Conservation (phyloP, 2,888 invertebrate species). For the Ctenicera cuprea region DNA sequence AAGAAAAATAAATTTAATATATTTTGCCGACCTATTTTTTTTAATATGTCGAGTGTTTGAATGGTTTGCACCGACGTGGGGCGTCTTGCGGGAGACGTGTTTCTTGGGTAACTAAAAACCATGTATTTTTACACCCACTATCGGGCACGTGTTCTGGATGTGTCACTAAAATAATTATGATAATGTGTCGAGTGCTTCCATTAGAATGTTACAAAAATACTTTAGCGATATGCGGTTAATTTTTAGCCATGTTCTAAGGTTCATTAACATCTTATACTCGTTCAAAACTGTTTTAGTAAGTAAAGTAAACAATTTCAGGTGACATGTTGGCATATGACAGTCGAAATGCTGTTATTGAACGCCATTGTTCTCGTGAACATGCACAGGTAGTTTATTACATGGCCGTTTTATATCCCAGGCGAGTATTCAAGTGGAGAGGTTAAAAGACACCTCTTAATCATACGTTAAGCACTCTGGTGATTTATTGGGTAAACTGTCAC, state of each 20-base stretch:
- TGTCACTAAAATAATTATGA: slow-evolving; percentile 70
- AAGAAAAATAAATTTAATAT: too few relatives aligned
- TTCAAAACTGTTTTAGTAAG: slow-evolving; percentile 24
- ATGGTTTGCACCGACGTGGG: slow-evolving; percentile 7
- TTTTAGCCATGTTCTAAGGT: slow-evolving; percentile 40
- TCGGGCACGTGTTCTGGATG: slow-evolving; percentile 64
- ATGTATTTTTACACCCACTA: slow-evolving; percentile 66
- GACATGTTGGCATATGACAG: slow-evolving; percentile 26
- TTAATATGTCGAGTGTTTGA: too few relatives aligned
- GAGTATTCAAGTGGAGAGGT: slow-evolving; percentile 47
- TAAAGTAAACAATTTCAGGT: slow-evolving; percentile 32
- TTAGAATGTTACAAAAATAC: slow-evolving; percentile 68
- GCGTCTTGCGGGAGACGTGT: slow-evolving; percentile 32
- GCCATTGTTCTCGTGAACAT: slow-evolving; percentile 30
- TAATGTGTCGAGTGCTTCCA: slow-evolving; percentile 70
- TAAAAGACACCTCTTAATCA: slow-evolving; percentile 53
- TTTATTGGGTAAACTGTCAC: slow-evolving; percentile 52
- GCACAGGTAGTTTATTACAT: slow-evolving; percentile 36
- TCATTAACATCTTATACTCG: slow-evolving; percentile 43
- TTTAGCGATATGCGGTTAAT: slow-evolving; percentile 53
- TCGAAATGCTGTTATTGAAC: slow-evolving; percentile 26
- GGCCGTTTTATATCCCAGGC: slow-evolving; percentile 28
- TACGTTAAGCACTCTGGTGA: slow-evolving; percentile 47
- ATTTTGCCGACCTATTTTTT: too few relatives aligned
- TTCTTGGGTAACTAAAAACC: slow-evolving; percentile 40